These are phyloP conservation scores for Parauchenoglanis ngamensis DNA, from an alignment of 2,797 vertebrate species.

Conservation along the genomic window DNA sequence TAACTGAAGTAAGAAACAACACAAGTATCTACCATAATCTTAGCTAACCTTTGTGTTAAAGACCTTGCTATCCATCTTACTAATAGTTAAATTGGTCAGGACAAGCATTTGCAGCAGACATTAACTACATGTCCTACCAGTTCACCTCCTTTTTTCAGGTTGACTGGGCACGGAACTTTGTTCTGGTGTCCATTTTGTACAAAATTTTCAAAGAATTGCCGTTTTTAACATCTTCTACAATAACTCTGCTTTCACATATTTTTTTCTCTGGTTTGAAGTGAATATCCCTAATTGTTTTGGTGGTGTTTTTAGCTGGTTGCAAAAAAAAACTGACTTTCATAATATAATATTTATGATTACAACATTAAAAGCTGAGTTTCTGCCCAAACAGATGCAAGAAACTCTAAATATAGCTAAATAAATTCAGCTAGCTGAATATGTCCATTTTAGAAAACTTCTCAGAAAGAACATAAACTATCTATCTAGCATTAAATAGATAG, in stretches of 20 bases:
- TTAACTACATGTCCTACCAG: neutral
- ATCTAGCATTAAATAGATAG: neutral
- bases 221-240: neutral
- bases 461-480: neutral
- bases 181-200: neutral
- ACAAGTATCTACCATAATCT: neutral
- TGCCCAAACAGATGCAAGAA: too few relatives aligned
- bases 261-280: neutral
- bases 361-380: too few relatives aligned
- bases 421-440: too few relatives aligned
- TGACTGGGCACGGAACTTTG: neutral
- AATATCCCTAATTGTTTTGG: neutral
- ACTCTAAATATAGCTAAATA: too few relatives aligned
- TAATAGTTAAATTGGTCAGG: neutral
- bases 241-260: neutral
- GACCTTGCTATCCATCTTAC: neutral
- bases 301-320: too few relatives aligned
- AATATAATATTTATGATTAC: too few relatives aligned
- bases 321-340: too few relatives aligned
- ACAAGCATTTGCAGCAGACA: neutral
- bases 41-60: neutral
- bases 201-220: neutral
- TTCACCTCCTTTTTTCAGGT: neutral
- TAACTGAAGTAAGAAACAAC: neutral
- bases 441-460: neutral